A percentile compares a stretch with the other conserved stretches of the same genome.
These are phyloP conservation scores for Eumeta japonica DNA, from an alignment of 1,140 invertebrate genomes.

Conservation along the genomic window DNA sequence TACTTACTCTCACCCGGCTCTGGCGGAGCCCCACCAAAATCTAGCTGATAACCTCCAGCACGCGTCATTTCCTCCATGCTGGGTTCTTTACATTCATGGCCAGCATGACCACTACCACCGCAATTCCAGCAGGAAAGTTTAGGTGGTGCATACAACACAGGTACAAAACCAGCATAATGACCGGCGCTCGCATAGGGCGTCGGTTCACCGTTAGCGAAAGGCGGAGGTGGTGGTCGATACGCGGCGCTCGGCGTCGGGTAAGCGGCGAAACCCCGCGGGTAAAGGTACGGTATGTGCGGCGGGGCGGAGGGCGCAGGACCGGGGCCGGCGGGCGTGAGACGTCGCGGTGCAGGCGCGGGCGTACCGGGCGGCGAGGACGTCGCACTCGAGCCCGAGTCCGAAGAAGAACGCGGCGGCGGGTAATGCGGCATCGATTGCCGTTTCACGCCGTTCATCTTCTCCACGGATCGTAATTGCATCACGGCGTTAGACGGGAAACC, in stretches of 20 bases:
- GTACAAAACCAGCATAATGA: slow-evolving; percentile 53
- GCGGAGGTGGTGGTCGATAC: slow-evolving; percentile 40
- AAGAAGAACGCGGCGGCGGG: slow-evolving; percentile 49
- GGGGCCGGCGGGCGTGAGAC: slow-evolving; percentile 41
- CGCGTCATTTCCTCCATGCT: slow-evolving; percentile 85
- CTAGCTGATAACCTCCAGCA: slow-evolving; percentile 63
- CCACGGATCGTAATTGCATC: slow-evolving; percentile 59
- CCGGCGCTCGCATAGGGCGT: slow-evolving; percentile 46
- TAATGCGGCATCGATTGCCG: slow-evolving; percentile 44
- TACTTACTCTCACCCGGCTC: too few species aligned
- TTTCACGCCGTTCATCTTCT: slow-evolving; percentile 55
- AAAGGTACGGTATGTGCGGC: slow-evolving; percentile 49
- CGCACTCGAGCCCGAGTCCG: slow-evolving; percentile 62
- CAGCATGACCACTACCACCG: slow-evolving; percentile 73
- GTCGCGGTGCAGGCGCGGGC: slow-evolving; percentile 36
- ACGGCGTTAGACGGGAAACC: slow-evolving; percentile 55
- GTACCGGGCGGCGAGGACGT: slow-evolving; percentile 62
- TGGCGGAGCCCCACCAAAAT: slow-evolving; percentile 56
- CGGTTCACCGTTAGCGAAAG: slow-evolving; percentile 45
- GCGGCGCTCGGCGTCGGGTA: slow-evolving; percentile 47
- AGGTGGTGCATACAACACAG: slow-evolving; percentile 58
- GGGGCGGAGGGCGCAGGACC: slow-evolving; percentile 39
- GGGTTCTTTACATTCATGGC: slow-evolving; percentile 79
- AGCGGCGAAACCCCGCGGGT: slow-evolving; percentile 53
- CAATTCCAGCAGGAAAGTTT: slow-evolving; percentile 71